Evolutionary conservation across 2,888 invertebrate species (phyloP), one percentile per base, ranked within the genome.

Genomic region (Pheosia tremula): DNA sequence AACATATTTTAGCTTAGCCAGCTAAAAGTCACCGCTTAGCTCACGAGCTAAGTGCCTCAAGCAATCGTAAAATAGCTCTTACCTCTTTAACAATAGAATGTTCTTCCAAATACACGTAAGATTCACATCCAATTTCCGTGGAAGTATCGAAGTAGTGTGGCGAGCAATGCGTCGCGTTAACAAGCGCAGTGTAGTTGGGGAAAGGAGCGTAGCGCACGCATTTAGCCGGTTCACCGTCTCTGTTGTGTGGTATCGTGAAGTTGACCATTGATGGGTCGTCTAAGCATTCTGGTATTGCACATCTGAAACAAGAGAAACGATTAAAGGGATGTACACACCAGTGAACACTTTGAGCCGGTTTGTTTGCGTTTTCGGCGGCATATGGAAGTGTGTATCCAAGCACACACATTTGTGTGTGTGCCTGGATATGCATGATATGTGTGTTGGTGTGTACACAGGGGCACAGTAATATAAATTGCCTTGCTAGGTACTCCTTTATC

Each of bases 21-120:
- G 24, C 24, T 24, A 24, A 24, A 24, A 24, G 0, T 24, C 24
- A 2, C 24, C 24, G 24, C 24, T 24, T 24, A 24, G 24, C 24
- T 24, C 24, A 24, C 24, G 24, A 24, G 24, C 24, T n/a, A n/a
- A n/a, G n/a, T n/a, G 24, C 1, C 24, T 24, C 24, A 24, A 24
- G 24, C 24, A 61, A 57, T 8, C 43, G 5, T 43, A 58, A 38
- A 62, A 10, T 13, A 4, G 11, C 9, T 13, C 83, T 79, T 57
- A 93, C 93, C 85, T 93, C 93, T 73, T 92, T 90, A 3, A 93
- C 93, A 59, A 93, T 92, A 52, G 93, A 93, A 74, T 93, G 90
- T 5, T 87, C 83, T 67, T 93, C 92, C 60, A 88, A 79, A 68
- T 93, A 93, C 4, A 91, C 85, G 49, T 82, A 93, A 0, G 87